Evolutionary conservation across 2,888 invertebrate species (phyloP).

Genomic region (Dynastes hyllus): DNA sequence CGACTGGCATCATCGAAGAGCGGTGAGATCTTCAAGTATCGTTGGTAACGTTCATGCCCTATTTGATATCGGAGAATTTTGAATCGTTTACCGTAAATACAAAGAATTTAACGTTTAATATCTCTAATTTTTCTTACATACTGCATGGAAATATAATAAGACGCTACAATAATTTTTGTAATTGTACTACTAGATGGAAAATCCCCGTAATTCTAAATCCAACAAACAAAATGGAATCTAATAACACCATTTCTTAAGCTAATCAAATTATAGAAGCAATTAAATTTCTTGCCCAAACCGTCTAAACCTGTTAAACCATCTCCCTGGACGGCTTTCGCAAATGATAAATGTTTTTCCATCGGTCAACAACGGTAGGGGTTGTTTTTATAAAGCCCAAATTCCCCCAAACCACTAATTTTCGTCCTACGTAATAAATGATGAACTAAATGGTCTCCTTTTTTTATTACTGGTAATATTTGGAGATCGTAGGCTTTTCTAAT

Average conservation of each 20-base stretch:
- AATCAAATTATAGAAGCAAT: conserved; percentile 43
- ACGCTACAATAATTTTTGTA: too few relatives aligned
- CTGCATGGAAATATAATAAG: too few relatives aligned
- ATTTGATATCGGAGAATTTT: too few relatives aligned
- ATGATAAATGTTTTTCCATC: conserved; percentile 22
- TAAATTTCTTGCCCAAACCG: conserved; percentile 39
- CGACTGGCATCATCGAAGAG: too few relatives aligned
- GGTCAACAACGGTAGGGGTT: not conserved
- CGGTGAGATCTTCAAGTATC: too few relatives aligned
- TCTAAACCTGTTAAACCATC: conserved; percentile 44
- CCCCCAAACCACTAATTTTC: not conserved
- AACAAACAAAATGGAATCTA: not conserved
- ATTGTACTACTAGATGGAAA: too few relatives aligned
- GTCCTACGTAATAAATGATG: not conserved
- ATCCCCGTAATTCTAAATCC: not conserved
- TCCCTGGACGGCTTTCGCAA: conserved; percentile 14
- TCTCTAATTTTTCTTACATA: too few relatives aligned
- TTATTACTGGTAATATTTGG: not conserved
- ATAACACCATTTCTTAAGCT: conserved; percentile 3
- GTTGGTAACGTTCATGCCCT: too few relatives aligned
- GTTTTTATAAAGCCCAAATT: not conserved
- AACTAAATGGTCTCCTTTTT: not conserved
- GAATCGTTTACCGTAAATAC: too few relatives aligned
- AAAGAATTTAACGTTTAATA: too few relatives aligned
- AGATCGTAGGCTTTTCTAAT: too few relatives aligned